Evolutionary conservation across 1,140 invertebrate genomes (phyloP).

Genomic region (Drosophila takahashii): DNA sequence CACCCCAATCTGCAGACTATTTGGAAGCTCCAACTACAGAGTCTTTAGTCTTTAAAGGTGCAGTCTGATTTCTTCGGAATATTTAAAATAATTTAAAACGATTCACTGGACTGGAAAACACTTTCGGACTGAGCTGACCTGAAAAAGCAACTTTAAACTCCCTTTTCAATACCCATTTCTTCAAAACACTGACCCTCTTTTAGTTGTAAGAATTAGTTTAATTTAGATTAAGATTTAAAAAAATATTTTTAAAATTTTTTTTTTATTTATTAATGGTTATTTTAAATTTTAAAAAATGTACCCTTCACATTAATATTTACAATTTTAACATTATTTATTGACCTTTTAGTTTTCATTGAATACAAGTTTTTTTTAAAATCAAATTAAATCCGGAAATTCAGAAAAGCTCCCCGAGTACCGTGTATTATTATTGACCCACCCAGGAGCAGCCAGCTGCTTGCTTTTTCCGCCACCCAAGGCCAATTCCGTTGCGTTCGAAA

Average conservation of each 20-base stretch:
- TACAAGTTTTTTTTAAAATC: neutral
- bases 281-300: too few relatives aligned
- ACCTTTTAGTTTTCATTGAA: too few relatives aligned
- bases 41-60: neutral
- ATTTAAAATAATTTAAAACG: slow-evolving; percentile 2
- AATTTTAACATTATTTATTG: too few relatives aligned
- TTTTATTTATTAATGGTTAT: too few relatives aligned
- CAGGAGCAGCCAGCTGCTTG: neutral
- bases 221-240: too few relatives aligned
- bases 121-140: neutral
- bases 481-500: slow-evolving; percentile 4
- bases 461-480: slow-evolving; percentile 6
- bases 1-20: neutral
- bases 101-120: neutral
- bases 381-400: neutral
- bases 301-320: too few relatives aligned
- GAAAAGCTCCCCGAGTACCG: neutral
- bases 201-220: too few relatives aligned
- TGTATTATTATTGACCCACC: slow-evolving; percentile 13
- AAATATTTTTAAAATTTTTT: too few relatives aligned
- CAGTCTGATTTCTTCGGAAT: neutral
- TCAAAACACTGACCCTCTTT: neutral
- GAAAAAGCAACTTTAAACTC: neutral
- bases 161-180: neutral
- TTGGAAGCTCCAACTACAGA: neutral